phyloP scores from a whole-genome alignment of 2,113 vertebrate species.

The Larimichthys crocea region DNA sequence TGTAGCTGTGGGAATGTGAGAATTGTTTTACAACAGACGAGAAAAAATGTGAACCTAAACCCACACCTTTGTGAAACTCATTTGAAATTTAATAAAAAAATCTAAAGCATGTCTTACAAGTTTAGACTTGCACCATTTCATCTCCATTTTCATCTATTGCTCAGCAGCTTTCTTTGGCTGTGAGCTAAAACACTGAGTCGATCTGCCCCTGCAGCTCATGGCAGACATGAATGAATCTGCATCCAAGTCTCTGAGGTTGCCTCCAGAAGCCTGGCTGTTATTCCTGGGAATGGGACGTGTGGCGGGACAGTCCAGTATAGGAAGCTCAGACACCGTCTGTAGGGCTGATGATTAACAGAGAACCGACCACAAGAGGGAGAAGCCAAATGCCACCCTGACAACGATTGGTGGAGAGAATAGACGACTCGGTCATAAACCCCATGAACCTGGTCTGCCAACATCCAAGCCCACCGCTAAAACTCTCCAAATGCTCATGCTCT shows the following conservation, averaged over 20 bases:
- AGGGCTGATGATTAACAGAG: slow-evolving; percentile 61
- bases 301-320: slow-evolving; percentile 13
- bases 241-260: slow-evolving; percentile 27
- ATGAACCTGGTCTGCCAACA: slow-evolving; percentile 55
- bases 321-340: slow-evolving; percentile 39
- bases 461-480: neutral
- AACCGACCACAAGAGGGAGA: slow-evolving; percentile 45
- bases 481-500: neutral
- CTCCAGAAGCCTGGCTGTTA: slow-evolving; percentile 12
- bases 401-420: slow-evolving; percentile 33
- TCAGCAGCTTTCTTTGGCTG: slow-evolving; percentile 19
- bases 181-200: slow-evolving; percentile 11
- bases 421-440: slow-evolving; percentile 51
- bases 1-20: neutral
- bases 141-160: neutral
- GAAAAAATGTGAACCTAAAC: neutral
- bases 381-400: slow-evolving; percentile 46
- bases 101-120: neutral
- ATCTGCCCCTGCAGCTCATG: slow-evolving; percentile 21
- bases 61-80: slow-evolving; percentile 8
- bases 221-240: slow-evolving; percentile 5
- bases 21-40: neutral
- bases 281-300: slow-evolving; percentile 52
- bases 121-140: slow-evolving; percentile 28
- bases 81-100: slow-evolving; percentile 17